Percentiles rank a stretch among this genome's conserved stretches.
phyloP scores from a whole-genome alignment of 2,113 vertebrate genomes.

The Chascanopsetta lugubris region DNA sequence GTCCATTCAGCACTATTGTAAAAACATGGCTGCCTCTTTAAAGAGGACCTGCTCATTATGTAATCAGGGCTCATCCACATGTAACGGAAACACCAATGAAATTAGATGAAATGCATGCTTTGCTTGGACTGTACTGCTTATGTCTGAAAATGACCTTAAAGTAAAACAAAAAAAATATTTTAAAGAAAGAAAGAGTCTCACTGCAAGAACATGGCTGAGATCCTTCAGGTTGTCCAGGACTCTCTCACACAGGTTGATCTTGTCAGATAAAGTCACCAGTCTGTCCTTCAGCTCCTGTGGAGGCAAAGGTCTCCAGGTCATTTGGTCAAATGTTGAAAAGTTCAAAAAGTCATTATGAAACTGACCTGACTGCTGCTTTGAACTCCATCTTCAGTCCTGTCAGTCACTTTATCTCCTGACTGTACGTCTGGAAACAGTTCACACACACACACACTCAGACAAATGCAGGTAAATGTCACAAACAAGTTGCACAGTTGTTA shows the following conservation, averaged over 20 bases:
- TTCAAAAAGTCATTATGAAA: neutral
- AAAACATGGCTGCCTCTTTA: too few relatives aligned
- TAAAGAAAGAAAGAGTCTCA: constrained; percentile 38
- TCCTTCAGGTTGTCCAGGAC: constrained; percentile 65
- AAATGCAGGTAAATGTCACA: neutral
- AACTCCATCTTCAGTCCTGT: neutral
- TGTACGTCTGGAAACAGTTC: constrained; percentile 15
- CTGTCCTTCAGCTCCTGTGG: constrained; percentile 22
- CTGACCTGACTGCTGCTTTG: constrained; percentile 30
- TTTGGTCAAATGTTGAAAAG: too few relatives aligned
- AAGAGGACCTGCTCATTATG: too few relatives aligned
- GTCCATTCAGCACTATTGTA: too few relatives aligned
- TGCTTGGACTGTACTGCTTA: too few relatives aligned
- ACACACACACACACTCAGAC: neutral
- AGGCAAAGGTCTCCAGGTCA: too few relatives aligned
- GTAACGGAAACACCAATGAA: too few relatives aligned
- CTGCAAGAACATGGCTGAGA: constrained; percentile 56
- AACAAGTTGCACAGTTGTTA: rapidly evolving
- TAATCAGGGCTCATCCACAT: too few relatives aligned
- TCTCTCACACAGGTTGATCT: constrained; percentile 44
- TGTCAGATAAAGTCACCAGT: constrained; percentile 44
- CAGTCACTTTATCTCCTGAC: neutral
- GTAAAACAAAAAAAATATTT: too few relatives aligned
- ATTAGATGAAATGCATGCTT: too few relatives aligned
- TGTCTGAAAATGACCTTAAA: neutral